Base-by-base conservation (phyloP, 2,888 invertebrate species). In the Agrypnus murinus region DNA sequence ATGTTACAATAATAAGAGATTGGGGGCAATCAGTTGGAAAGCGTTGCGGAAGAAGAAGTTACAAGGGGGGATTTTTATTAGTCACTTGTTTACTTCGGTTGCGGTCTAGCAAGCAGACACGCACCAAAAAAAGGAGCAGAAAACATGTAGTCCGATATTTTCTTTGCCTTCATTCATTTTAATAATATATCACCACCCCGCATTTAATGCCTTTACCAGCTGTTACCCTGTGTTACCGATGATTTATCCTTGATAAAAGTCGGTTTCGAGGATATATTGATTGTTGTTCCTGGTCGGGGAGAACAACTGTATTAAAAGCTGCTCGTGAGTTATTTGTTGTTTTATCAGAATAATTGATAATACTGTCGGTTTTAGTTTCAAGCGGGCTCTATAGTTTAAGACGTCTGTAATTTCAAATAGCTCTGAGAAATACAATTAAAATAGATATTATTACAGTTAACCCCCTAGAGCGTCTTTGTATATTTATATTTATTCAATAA, bases 51-150 rank as follows among this genome's bases (percentile, higher is more conserved):
- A 46, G 15, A 36, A 34, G 15, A 36, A 34, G 9, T n/a, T n/a
- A 31, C 12, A n/a, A 12, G 31, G 48, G 71, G 66, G 66, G 60
- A 65, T 55, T 63, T 71, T 57, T 71, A 62, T 71, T 71, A 66
- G 66, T 71, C 71, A 71, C 66, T 71, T 66, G 48, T 63, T 66
- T 66, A 60, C 46, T 46, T 36, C 62, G 32, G 46, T 57, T 55
- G 62, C 40, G 43, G 45, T 66, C 36, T 57, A 19, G 57, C 14
- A 38, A 57, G 32, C 34, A 59, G 53, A 43, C 55, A 60, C 19
- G n/a, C 32, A 59, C 48, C 59, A 45, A 40, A 57, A 6, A 55
- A 62, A 63, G 17, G 10, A 55, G n/a, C 17, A 46, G 17, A 63
- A 48, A 15, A 58, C 6, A 10, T 12, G 15, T 14, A 7, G 43